Conservation (phyloP, 2,888 invertebrate genomes). For the Synanthedon tipuliformis region DNA sequence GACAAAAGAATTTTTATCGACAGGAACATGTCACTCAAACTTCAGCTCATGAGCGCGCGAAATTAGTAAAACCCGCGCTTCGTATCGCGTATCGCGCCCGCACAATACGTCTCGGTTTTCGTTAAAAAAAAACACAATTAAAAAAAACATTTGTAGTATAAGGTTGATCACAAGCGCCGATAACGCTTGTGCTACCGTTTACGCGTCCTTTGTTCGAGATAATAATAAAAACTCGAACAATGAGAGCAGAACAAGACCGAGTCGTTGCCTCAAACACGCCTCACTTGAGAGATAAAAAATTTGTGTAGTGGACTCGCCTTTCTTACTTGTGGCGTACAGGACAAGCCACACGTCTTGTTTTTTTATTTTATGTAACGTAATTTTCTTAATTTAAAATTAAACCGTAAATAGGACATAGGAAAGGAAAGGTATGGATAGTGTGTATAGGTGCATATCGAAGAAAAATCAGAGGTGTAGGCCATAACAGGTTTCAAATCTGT, state of each 20-base stretch:
- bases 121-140: slow-evolving; percentile 30
- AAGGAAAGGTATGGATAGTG: too few species aligned
- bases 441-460: too few species aligned
- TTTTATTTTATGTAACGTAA: background rate
- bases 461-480: too few species aligned
- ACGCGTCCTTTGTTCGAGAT: slow-evolving; percentile 57
- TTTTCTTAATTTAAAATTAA: too few species aligned
- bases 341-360: slow-evolving; percentile 1
- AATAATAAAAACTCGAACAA: slow-evolving; percentile 65
- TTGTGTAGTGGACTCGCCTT: slow-evolving; percentile 33
- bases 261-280: slow-evolving; percentile 45
- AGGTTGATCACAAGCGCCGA: slow-evolving; percentile 64
- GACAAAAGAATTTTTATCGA: slow-evolving; percentile 10
- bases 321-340: slow-evolving; percentile 21
- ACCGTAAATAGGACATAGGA: too few species aligned
- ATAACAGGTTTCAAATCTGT: too few species aligned
- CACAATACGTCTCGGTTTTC: slow-evolving; percentile 41
- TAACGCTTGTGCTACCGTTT: slow-evolving; percentile 63
- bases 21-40: slow-evolving; percentile 39
- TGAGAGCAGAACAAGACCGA: slow-evolving; percentile 40
- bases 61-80: slow-evolving; percentile 28
- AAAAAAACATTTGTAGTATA: slow-evolving; percentile 35
- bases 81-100: slow-evolving; percentile 48
- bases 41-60: slow-evolving; percentile 27
- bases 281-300: slow-evolving; percentile 47